Conservation (phyloP, 2,888 invertebrate genomes). For the Prostheceraeus crozeri region DNA sequence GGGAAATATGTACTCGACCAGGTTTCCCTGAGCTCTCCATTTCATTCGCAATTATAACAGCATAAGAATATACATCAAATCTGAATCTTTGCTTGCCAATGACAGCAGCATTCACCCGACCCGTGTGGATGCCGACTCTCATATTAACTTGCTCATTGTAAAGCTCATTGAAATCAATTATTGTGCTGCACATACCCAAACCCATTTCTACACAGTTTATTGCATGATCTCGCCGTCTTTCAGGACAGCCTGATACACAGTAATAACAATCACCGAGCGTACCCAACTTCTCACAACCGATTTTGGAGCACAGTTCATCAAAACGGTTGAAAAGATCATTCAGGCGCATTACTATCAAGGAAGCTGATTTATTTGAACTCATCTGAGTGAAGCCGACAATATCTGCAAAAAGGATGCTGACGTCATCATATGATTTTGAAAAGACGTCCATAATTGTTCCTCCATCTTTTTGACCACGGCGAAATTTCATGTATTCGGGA, state of each 20-base stretch:
- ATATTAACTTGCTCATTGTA: constrained; percentile 65
- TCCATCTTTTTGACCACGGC: too few relatives aligned
- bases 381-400: constrained; percentile 95
- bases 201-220: constrained; percentile 94
- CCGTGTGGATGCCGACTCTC: constrained; percentile 93
- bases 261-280: constrained; percentile 88
- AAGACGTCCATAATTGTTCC: too few relatives aligned
- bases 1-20: constrained; percentile 68
- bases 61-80: constrained; percentile 97
- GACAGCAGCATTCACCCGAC: constrained; percentile 61
- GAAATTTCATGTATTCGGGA: constrained; percentile 9
- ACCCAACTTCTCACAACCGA: constrained; percentile 91
- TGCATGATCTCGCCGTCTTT: constrained; percentile 81
- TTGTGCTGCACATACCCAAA: constrained; percentile 74
- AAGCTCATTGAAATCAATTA: constrained; percentile 74
- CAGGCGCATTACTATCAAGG: constrained; percentile 67
- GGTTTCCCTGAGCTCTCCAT: constrained; percentile 88
- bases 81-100: constrained; percentile 88
- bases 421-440: constrained; percentile 67
- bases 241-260: constrained; percentile 79
- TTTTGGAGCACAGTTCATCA: constrained; percentile 75
- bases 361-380: constrained; percentile 91
- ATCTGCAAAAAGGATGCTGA: constrained; percentile 90
- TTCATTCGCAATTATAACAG: constrained; percentile 83
- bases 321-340: constrained; percentile 59